Evolutionary conservation across 35 echinoderm and acorn worm species (phyloP).

Genomic region (Lytechinus pictus): DNA sequence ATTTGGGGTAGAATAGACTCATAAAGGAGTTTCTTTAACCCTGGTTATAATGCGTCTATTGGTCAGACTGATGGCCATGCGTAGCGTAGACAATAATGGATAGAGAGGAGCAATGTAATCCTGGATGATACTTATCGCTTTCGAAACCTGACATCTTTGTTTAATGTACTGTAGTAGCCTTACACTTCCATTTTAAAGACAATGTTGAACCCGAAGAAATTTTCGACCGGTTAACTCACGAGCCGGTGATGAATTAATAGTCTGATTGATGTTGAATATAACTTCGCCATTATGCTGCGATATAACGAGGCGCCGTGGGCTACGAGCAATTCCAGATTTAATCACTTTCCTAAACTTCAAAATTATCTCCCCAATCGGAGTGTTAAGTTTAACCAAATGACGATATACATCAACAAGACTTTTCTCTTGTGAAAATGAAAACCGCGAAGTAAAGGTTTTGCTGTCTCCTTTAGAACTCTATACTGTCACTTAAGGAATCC

Average conservation of each 20-base stretch:
- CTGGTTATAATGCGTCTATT: too few species aligned
- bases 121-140: not conserved
- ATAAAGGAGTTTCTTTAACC: too few species aligned
- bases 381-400: not conserved
- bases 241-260: not conserved
- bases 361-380: not conserved
- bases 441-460: not conserved
- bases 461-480: not conserved
- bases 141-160: not conserved
- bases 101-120: too few species aligned
- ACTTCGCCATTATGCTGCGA: not conserved
- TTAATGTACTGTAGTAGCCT: not conserved
- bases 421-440: not conserved
- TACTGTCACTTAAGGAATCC: not conserved
- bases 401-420: not conserved
- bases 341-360: not conserved
- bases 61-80: too few species aligned
- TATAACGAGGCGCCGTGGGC: not conserved
- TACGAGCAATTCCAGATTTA: not conserved
- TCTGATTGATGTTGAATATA: not conserved
- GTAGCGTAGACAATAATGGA: too few species aligned
- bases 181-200: not conserved
- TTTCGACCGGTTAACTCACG: not conserved
- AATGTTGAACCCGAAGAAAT: not conserved
- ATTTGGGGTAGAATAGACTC: too few species aligned